Evolutionary conservation across 2,113 vertebrate species (phyloP), one percentile per base, ranked within the genome.

Genomic region (Beaufortia kweichowensis): DNA sequence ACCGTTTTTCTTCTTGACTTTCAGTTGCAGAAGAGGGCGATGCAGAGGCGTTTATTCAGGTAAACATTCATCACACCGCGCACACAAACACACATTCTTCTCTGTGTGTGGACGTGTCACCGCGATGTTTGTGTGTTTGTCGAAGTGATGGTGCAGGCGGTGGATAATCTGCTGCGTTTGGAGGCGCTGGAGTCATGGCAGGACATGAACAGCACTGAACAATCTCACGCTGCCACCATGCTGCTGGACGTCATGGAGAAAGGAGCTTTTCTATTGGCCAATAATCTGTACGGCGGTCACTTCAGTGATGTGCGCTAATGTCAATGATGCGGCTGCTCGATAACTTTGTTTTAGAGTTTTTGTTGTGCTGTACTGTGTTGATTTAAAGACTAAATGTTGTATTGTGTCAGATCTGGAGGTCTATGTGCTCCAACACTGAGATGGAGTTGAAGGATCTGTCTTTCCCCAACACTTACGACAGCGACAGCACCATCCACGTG

Each of bases 1-100:
- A 23, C 24, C 8, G 55, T 19, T 19, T 12, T n/a, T 80, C 11
- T 78, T 60, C 72, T 78, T 81, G 35, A 74, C 21, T 64, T 90
- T 67, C 78, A 97, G 95, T 92, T 96, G 86, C 95, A 97, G 85
- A 97, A 96, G 85, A 91, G 95, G 79, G 95, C 96, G 76, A 90
- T 96, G 95, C 77, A 92, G 94, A 85, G 93, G n/a, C 93, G 9
- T 97, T 96, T 59, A 95, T 97, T 77, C 95, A 96, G 95, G 95
- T 97, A 86, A 88, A 81, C 23, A 24, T 33, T 21, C 17, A 21
- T 7, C 26, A 29, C 15, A 19, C n/a, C n/a, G n/a, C n/a, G n/a
- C 2, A n/a, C 39, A 2, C 4, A 28, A 26, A 31, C 19, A 48
- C 14, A 12, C 4, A 43, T 2, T 6, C 21, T n/a, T 64, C 0